Percentiles rank a stretch among this genome's conserved stretches.
Evolutionary conservation across 2,797 vertebrate species (phyloP).

Genomic region (Channallabes apus): DNA sequence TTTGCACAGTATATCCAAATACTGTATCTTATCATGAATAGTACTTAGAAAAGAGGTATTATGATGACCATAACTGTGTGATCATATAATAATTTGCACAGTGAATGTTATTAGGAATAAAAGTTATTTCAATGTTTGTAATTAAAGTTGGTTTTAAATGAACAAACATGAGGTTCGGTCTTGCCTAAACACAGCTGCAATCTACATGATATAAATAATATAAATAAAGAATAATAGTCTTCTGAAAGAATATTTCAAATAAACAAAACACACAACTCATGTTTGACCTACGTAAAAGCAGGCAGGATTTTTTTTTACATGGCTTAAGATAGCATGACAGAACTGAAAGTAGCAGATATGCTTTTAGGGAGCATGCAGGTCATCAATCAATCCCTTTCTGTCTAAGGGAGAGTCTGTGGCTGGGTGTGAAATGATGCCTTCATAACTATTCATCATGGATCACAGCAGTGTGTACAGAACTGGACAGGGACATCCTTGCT

Average conservation of each 20-base stretch:
- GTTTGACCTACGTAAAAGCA: neutral
- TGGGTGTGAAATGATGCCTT: conserved; percentile 17
- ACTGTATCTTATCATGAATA: no score
- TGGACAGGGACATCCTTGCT: neutral
- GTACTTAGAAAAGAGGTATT: no score
- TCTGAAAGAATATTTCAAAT: conserved; percentile 2
- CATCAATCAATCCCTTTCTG: conserved; percentile 17
- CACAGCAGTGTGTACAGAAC: neutral
- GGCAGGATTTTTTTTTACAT: neutral
- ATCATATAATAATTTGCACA: no score
- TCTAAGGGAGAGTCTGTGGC: neutral
- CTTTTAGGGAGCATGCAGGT: neutral
- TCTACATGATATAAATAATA: no score
- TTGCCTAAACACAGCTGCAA: no score
- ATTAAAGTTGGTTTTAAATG: no score
- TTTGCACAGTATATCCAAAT: no score
- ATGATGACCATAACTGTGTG: no score
- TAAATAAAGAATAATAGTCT: no score
- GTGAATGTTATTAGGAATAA: no score
- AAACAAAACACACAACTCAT: conserved; percentile 16
- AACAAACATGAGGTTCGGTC: no score
- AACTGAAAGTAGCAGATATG: neutral
- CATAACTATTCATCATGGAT: neutral
- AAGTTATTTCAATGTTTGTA: no score
- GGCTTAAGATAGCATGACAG: neutral